Percentiles rank a stretch among this genome's conserved stretches.
phyloP scores from a whole-genome alignment of 2,113 vertebrate genomes.

The Istiophorus platypterus region DNA sequence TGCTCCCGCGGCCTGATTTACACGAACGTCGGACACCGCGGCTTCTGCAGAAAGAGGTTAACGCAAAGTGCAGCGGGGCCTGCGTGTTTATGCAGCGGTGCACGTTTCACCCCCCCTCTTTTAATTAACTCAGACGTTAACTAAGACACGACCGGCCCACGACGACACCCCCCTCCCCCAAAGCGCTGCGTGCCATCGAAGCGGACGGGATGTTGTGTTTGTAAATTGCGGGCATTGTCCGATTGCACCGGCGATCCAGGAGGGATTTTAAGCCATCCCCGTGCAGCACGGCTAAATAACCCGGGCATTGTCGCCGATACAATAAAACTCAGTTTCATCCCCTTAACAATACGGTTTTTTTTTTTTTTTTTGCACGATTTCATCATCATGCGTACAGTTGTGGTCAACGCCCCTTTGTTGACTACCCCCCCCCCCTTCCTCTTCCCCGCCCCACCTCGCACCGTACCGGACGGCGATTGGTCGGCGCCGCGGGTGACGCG shows the following conservation, averaged over 20 bases:
- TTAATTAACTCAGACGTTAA: no score
- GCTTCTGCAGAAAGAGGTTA: background rate
- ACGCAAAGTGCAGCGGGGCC: background rate
- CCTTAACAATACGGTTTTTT: constrained; percentile 18
- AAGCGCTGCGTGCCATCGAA: no score
- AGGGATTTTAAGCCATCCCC: background rate
- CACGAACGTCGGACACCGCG: background rate
- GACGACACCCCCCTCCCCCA: background rate
- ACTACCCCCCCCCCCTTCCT: no score
- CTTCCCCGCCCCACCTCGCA: no score
- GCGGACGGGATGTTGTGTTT: background rate
- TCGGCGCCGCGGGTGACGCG: constrained; percentile 64
- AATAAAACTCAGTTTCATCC: constrained; percentile 22
- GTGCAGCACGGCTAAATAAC: background rate
- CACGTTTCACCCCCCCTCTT: no score
- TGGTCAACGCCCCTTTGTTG: constrained; percentile 49
- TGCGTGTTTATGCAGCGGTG: background rate
- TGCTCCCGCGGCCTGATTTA: background rate
- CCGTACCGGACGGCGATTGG: constrained; percentile 45
- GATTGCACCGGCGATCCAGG: background rate
- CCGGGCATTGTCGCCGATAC: background rate
- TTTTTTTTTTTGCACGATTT: constrained; percentile 62
- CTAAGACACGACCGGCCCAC: background rate
- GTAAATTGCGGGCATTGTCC: background rate
- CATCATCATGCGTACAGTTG: constrained; percentile 57